A percentile compares a stretch with the other conserved stretches of the same genome.
Evolutionary conservation across 2,888 invertebrate genomes (phyloP).

Genomic region (Cryptosula pallasiana): DNA sequence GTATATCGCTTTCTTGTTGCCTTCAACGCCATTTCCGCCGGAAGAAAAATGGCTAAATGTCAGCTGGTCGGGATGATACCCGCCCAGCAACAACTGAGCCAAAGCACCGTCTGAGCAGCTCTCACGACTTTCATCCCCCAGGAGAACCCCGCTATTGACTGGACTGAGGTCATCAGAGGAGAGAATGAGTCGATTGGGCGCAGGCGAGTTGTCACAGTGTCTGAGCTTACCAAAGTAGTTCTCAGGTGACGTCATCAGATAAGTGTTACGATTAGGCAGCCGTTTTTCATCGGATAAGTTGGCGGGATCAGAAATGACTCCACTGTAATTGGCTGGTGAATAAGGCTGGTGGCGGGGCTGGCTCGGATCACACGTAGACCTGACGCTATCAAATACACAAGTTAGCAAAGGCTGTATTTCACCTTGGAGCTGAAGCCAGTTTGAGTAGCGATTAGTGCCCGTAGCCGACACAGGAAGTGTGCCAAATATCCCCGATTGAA

Average conservation of each 20-base stretch:
- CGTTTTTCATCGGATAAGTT: neutral
- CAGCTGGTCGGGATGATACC: conserved; percentile 23
- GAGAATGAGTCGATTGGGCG: neutral
- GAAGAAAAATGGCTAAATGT: conserved; percentile 16
- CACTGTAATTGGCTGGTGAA: neutral
- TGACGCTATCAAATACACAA: neutral
- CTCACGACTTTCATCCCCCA: neutral
- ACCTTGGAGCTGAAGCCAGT: conserved; percentile 5
- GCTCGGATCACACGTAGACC: neutral
- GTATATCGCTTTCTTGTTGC: conserved; percentile 1
- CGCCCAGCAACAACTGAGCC: neutral
- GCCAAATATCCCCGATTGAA: conserved; percentile 13
- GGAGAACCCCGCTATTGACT: neutral
- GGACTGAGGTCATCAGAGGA: neutral
- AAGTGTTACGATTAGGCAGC: neutral
- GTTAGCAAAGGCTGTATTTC: neutral
- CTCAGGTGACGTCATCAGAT: conserved; percentile 17
- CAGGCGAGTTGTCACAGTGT: conserved; percentile 16
- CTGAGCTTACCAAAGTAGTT: conserved; percentile 11
- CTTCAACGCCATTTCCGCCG: neutral
- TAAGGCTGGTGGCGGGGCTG: neutral
- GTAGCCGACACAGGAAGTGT: conserved; percentile 22
- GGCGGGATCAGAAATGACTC: neutral
- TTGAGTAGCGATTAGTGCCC: conserved; percentile 6
- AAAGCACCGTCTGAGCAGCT: conserved; percentile 21